Percentiles rank a stretch among this genome's conserved stretches.
These are phyloP conservation scores for Leuciscus idus DNA, from an alignment of 2,113 vertebrate species.

Conservation along the genomic window DNA sequence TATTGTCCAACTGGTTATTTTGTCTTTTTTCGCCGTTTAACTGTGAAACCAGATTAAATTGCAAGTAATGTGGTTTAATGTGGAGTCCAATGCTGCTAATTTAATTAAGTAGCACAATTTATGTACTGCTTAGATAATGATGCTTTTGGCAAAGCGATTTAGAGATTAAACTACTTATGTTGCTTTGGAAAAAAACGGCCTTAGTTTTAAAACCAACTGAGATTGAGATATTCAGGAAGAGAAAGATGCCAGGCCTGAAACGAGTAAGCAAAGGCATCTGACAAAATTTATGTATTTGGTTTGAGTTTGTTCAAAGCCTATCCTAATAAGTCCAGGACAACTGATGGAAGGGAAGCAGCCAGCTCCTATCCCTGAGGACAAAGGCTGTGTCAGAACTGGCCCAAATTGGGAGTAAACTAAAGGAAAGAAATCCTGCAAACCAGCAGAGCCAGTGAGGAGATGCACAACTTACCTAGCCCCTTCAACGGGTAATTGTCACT, in stretches of 20 bases:
- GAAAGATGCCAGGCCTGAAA: slow-evolving; percentile 64
- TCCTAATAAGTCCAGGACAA: slow-evolving; percentile 53
- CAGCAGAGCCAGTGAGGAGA: slow-evolving; percentile 53
- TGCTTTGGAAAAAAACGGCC: neutral
- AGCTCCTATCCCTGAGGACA: slow-evolving; percentile 60
- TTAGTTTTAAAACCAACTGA: neutral
- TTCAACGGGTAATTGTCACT: slow-evolving; percentile 2
- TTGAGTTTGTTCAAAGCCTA: slow-evolving; percentile 42
- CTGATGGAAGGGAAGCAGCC: slow-evolving; percentile 55
- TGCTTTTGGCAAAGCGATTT: neutral
- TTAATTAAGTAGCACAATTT: neutral
- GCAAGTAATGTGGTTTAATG: neutral
- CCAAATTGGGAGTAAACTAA: slow-evolving; percentile 72
- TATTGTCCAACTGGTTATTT: neutral
- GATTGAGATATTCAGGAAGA: slow-evolving; percentile 67
- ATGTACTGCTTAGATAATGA: neutral
- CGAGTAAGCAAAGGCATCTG: slow-evolving; percentile 40
- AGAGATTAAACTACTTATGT: neutral
- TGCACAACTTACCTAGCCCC: slow-evolving; percentile 42
- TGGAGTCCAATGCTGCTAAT: neutral
- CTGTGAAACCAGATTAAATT: neutral
- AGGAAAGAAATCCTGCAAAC: slow-evolving; percentile 63
- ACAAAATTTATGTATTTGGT: slow-evolving; percentile 44
- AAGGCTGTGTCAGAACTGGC: slow-evolving; percentile 69
- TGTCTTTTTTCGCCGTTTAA: neutral